phyloP scores from a whole-genome alignment of 2,113 vertebrate genomes.

The Daubentonia madagascariensis region DNA sequence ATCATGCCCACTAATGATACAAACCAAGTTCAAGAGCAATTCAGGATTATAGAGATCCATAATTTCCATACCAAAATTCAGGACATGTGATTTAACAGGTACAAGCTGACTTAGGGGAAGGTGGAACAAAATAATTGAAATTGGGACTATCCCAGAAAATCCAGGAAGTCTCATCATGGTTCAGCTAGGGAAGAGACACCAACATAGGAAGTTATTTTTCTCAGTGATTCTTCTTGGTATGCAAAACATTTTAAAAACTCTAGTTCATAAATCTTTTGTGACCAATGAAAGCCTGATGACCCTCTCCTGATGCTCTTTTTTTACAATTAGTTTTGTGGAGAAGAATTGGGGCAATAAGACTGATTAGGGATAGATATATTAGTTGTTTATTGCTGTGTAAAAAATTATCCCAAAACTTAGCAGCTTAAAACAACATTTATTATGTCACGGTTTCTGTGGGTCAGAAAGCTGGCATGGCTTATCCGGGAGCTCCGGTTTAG shows the following conservation, averaged over 20 bases:
- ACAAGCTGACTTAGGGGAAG: background rate
- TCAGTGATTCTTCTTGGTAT: background rate
- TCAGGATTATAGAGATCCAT: background rate
- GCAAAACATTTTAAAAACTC: background rate
- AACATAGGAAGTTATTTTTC: background rate
- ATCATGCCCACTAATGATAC: background rate
- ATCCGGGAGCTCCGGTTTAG: background rate
- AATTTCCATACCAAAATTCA: background rate
- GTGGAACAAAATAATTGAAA: background rate
- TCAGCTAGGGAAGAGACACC: background rate
- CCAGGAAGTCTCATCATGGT: background rate
- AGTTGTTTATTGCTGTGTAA: background rate
- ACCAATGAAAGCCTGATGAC: background rate
- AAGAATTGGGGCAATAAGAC: background rate
- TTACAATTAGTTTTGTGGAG: background rate
- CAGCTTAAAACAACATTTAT: background rate
- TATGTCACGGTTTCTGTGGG: background rate
- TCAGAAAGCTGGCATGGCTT: background rate
- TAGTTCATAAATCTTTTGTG: background rate
- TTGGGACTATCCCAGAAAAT: background rate
- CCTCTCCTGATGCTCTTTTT: background rate
- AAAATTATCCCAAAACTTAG: background rate
- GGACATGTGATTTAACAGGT: background rate
- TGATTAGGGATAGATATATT: background rate
- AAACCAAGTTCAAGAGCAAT: background rate